Evolutionary conservation across 2,888 invertebrate genomes (phyloP).

Genomic region (Apeira syringaria): DNA sequence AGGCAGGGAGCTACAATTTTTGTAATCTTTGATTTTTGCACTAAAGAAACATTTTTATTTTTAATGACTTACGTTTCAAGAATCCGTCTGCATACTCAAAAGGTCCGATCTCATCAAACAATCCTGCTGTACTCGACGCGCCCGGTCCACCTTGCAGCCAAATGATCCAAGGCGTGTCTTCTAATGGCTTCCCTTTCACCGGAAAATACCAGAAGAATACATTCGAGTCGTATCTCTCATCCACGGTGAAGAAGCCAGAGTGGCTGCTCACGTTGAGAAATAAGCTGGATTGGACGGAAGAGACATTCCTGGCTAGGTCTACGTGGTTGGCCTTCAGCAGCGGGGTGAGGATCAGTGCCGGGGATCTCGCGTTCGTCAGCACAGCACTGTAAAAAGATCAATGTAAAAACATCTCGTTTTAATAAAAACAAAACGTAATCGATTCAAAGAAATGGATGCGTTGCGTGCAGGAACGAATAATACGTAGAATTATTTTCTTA

Average conservation of each 20-base stretch:
- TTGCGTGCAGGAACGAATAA: too few relatives aligned
- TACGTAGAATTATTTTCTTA: too few relatives aligned
- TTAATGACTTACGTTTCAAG: constrained; percentile 58
- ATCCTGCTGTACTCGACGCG: constrained; percentile 82
- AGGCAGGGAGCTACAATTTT: too few relatives aligned
- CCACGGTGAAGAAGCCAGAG: constrained; percentile 85
- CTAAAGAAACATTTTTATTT: too few relatives aligned
- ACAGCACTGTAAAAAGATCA: constrained; percentile 37
- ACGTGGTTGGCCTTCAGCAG: constrained; percentile 49
- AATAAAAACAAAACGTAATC: not conserved
- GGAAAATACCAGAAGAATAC: constrained; percentile 95
- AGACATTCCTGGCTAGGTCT: constrained; percentile 48
- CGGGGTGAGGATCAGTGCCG: constrained; percentile 56
- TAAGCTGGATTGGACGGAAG: constrained; percentile 50
- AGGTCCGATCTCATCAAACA: constrained; percentile 71
- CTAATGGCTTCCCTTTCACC: constrained; percentile 50
- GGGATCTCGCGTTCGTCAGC: constrained; percentile 31
- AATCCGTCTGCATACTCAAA: constrained; percentile 41
- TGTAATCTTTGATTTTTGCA: too few relatives aligned
- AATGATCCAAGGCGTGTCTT: constrained; percentile 87
- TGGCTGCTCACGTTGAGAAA: constrained; percentile 70
- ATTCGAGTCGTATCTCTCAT: constrained; percentile 88
- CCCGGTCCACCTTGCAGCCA: constrained; percentile 96
- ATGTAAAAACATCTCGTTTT: not conserved
- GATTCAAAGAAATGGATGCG: constrained; percentile 4